Percentiles rank a stretch among this genome's conserved stretches.
phyloP scores from a whole-genome alignment of 2,113 vertebrate genomes.

The Lepisosteus oculatus region DNA sequence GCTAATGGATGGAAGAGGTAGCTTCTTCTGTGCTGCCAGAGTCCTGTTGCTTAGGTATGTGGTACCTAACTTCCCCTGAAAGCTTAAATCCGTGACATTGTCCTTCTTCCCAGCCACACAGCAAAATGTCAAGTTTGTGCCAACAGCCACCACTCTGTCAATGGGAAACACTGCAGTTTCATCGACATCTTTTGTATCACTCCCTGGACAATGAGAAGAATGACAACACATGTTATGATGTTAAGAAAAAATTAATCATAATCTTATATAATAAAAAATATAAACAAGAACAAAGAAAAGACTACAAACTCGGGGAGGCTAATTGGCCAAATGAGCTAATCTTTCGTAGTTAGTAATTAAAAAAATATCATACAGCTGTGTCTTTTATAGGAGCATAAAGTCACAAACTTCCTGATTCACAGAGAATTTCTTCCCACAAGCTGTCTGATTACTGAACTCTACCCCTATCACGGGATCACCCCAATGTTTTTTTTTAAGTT shows the following conservation, averaged over 20 bases:
- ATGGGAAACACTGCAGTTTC: slow-evolving; percentile 34
- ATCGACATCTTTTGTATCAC: slow-evolving; percentile 17
- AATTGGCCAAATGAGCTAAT: no score
- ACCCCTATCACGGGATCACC: no score
- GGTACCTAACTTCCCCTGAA: rapidly evolving
- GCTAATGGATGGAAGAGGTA: rapidly evolving
- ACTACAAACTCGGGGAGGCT: no score
- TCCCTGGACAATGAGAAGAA: slow-evolving; percentile 36
- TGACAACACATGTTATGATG: background rate
- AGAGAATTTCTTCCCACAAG: no score
- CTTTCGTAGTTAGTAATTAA: no score
- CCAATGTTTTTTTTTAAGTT: no score
- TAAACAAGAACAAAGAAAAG: background rate
- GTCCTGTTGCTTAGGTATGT: slow-evolving; percentile 20
- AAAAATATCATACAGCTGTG: no score
- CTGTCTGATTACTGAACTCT: no score
- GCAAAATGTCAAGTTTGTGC: slow-evolving; percentile 49
- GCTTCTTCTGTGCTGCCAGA: slow-evolving; percentile 14
- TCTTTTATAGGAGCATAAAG: no score
- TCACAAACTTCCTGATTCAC: no score
- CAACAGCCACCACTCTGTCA: slow-evolving; percentile 36
- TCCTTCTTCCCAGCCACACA: slow-evolving; percentile 33
- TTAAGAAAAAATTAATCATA: background rate
- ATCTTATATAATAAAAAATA: background rate
- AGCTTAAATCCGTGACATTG: background rate